These are phyloP conservation scores for Andrena dorsata DNA, from an alignment of 2,888 invertebrate genomes.

Conservation along the genomic window DNA sequence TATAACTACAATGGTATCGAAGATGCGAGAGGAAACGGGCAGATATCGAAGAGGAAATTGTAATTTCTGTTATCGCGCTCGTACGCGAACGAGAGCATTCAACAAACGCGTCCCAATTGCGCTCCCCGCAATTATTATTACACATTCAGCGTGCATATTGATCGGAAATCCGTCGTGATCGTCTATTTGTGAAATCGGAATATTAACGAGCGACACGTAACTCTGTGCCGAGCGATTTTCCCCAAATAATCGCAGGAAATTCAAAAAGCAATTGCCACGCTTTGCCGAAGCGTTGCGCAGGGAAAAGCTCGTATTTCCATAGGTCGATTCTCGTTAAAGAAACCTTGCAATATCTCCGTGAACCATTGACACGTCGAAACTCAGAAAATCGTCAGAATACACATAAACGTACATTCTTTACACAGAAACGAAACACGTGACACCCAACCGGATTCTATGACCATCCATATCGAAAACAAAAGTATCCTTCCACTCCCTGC, in stretches of 20 bases:
- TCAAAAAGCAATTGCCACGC: background rate
- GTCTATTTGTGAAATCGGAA: conserved; percentile 45
- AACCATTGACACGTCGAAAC: no score
- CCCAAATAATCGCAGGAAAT: conserved; percentile 6
- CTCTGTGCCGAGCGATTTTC: conserved; percentile 19
- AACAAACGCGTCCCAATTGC: conserved; percentile 40
- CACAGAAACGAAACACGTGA: no score
- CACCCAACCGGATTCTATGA: no score
- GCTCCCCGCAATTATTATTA: conserved; percentile 50
- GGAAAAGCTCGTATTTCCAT: background rate
- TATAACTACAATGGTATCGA: background rate
- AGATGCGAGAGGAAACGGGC: background rate
- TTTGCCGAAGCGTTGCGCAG: background rate
- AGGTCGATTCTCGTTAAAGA: no score
- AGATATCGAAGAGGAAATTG: conserved; percentile 33
- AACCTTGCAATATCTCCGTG: no score
- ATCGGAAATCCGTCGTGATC: conserved; percentile 40
- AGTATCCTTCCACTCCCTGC: no score
- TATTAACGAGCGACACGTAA: conserved; percentile 33
- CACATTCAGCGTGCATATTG: conserved; percentile 28
- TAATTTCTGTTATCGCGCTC: conserved; percentile 41
- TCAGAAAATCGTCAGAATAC: no score
- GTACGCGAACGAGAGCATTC: conserved; percentile 2
- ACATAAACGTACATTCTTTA: no score
- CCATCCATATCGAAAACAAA: no score